Evolutionary conservation across 1,140 invertebrate genomes (phyloP).

Genomic region (Apis florea): DNA sequence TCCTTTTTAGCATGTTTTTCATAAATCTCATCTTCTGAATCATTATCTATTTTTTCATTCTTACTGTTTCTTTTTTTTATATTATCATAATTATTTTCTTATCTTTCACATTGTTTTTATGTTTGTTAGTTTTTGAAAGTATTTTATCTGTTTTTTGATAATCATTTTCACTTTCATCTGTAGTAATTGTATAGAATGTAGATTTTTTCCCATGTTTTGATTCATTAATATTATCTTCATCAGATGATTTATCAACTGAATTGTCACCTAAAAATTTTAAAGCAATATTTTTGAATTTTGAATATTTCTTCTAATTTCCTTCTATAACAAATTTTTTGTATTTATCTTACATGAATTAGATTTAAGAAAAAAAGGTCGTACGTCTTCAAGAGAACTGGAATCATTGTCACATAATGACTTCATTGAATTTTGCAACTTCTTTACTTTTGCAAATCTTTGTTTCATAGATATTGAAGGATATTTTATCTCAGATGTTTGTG

Average conservation of each 20-base stretch:
- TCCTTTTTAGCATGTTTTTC: background rate
- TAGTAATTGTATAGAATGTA: background rate
- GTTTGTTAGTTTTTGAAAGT: background rate
- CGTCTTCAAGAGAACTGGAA: background rate
- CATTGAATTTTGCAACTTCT: conserved; percentile 16
- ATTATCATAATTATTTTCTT: background rate
- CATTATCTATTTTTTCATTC: background rate
- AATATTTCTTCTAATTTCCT: background rate
- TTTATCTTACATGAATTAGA: background rate
- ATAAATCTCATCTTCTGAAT: background rate
- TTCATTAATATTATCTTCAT: background rate
- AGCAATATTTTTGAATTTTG: background rate
- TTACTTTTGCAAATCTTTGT: conserved; percentile 11
- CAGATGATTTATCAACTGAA: background rate
- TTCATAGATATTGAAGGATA: conserved; percentile 51
- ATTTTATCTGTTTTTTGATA: background rate
- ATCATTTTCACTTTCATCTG: background rate
- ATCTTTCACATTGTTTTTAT: background rate
- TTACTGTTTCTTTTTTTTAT: background rate
- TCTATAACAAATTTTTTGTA: background rate
- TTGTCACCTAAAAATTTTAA: background rate
- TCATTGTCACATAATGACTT: conserved; percentile 49
- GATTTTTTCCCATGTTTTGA: background rate
- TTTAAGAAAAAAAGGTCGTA: background rate
- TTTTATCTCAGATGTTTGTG: conserved; percentile 27